Evolutionary conservation across 2,888 invertebrate species (phyloP).

Genomic region (Apotomis turbidana): DNA sequence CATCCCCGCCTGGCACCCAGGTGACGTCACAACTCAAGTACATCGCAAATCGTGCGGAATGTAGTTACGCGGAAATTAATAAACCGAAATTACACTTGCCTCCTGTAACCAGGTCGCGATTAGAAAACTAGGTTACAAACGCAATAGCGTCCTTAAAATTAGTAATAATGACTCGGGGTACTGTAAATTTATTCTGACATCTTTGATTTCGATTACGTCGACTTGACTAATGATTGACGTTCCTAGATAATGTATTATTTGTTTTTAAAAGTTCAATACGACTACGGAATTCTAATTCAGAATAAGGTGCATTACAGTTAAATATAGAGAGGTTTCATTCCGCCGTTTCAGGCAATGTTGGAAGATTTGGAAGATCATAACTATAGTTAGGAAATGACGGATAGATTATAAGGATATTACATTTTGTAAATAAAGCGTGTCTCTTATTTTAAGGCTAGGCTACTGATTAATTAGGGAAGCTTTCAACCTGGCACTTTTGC

Average conservation of each 20-base stretch:
- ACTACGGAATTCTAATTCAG: neutral
- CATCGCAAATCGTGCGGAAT: constrained; percentile 65
- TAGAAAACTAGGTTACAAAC: constrained; percentile 66
- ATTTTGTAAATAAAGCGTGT: no score
- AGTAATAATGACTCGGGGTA: constrained; percentile 44
- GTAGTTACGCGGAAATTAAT: constrained; percentile 74
- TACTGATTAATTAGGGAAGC: no score
- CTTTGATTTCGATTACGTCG: constrained; percentile 20
- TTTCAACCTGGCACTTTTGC: no score
- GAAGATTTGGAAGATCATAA: no score
- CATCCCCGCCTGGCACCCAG: constrained; percentile 78
- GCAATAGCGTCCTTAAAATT: constrained; percentile 55
- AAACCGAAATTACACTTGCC: constrained; percentile 73
- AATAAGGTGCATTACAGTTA: neutral
- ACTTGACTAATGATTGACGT: constrained; percentile 22
- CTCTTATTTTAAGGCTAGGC: no score
- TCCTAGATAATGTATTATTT: neutral
- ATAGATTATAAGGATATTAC: no score
- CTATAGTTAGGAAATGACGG: no score
- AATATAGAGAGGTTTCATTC: neutral
- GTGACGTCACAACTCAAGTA: constrained; percentile 73
- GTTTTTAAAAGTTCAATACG: neutral
- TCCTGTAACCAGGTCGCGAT: constrained; percentile 62
- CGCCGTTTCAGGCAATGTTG: no score
- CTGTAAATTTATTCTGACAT: constrained; percentile 58